Evolutionary conservation across 2,113 vertebrate species (phyloP).

Genomic region (Myiopsitta monachus): DNA sequence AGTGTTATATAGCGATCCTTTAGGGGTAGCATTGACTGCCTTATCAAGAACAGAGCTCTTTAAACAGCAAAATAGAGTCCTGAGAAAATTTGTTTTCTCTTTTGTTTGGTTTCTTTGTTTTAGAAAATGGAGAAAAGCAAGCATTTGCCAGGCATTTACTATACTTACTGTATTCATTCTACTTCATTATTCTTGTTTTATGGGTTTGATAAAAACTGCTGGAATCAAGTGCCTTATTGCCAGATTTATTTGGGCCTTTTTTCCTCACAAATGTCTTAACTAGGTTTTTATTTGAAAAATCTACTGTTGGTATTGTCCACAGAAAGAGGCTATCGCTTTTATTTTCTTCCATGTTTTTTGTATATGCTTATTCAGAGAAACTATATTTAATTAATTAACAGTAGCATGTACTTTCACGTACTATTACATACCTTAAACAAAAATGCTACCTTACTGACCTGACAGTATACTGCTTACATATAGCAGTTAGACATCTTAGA

Average conservation of each 20-base stretch:
- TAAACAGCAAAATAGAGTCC: neutral
- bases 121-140: neutral
- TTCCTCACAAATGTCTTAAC: neutral
- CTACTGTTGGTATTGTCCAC: neutral
- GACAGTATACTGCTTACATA: neutral
- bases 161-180: neutral
- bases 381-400: neutral
- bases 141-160: neutral
- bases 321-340: neutral
- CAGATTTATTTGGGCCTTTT: neutral
- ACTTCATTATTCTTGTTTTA: neutral
- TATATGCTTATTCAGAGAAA: neutral
- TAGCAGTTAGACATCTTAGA: neutral
- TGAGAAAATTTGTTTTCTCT: neutral
- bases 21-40: neutral
- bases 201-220: neutral
- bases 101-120: neutral
- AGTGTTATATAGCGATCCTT: neutral
- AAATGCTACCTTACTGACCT: neutral
- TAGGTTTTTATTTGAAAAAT: neutral
- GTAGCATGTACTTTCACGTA: neutral
- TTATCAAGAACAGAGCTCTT: neutral
- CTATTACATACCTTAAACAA: neutral
- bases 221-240: neutral
- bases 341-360: neutral